Evolutionary conservation across 2,888 invertebrate species (phyloP).

Genomic region (Germaria angustata): DNA sequence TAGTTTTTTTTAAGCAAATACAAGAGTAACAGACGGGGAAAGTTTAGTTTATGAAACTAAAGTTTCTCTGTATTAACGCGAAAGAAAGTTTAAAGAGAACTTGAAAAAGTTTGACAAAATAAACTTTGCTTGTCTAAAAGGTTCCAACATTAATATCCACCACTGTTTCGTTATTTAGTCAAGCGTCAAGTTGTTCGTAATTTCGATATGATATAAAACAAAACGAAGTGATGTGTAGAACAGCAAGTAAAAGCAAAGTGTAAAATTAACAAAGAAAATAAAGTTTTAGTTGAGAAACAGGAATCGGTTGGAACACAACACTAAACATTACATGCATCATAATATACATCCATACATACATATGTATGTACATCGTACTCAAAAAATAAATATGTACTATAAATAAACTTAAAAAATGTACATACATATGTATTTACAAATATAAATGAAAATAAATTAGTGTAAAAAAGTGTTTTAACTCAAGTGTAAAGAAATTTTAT

Average conservation of each 20-base stretch:
- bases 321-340: too few species aligned
- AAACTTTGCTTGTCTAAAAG: too few species aligned
- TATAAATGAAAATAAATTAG: not conserved
- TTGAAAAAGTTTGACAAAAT: too few species aligned
- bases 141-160: not conserved
- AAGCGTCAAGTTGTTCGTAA: slow-evolving; percentile 23
- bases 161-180: slow-evolving; percentile 8
- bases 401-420: not conserved
- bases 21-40: too few species aligned
- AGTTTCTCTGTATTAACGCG: too few species aligned
- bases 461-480: not conserved
- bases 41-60: too few species aligned
- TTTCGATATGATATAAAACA: not conserved
- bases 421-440: too few species aligned
- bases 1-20: too few species aligned
- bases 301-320: slow-evolving; percentile 22
- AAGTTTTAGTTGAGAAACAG: slow-evolving; percentile 31
- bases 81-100: too few species aligned
- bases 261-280: slow-evolving; percentile 30
- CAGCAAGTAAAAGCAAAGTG: slow-evolving; percentile 8
- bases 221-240: slow-evolving; percentile 5
- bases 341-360: not conserved
- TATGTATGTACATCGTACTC: not conserved
- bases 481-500: not conserved
- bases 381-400: not conserved